Evolutionary conservation across 2,797 vertebrate species (phyloP).

Genomic region (Ctenopoma kingsleyae): DNA sequence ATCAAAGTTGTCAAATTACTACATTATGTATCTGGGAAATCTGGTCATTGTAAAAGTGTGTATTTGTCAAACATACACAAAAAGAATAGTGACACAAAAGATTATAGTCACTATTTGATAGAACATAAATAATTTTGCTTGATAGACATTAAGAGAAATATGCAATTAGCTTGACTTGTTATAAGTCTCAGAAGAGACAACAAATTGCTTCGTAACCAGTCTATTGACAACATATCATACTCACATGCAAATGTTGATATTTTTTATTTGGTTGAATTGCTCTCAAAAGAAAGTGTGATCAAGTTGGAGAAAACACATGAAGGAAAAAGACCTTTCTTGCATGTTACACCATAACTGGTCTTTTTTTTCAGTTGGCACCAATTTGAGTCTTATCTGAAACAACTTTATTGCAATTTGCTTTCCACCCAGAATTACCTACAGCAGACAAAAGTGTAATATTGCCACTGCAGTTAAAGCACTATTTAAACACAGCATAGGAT

Average conservation of each 20-base stretch:
- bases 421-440: neutral
- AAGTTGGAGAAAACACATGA: slow-evolving; percentile 9
- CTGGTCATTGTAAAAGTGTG: neutral
- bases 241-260: neutral
- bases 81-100: neutral
- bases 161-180: slow-evolving; percentile 15
- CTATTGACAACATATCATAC: slow-evolving; percentile 19
- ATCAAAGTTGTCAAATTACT: slow-evolving; percentile 6
- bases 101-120: neutral
- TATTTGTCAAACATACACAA: neutral
- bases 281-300: slow-evolving; percentile 17
- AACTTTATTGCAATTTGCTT: slow-evolving; percentile 6
- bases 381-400: slow-evolving; percentile 18
- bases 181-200: slow-evolving; percentile 19
- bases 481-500: slow-evolving; percentile 6
- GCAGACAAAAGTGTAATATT: neutral
- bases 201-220: slow-evolving; percentile 10
- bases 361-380: slow-evolving; percentile 7
- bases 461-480: neutral
- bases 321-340: neutral
- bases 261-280: slow-evolving; percentile 15
- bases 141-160: slow-evolving; percentile 9
- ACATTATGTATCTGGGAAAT: neutral
- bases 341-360: neutral
- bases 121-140: neutral